Evolutionary conservation across 2,113 vertebrate species (phyloP).

Genomic region (Odontophorus gujanensis): DNA sequence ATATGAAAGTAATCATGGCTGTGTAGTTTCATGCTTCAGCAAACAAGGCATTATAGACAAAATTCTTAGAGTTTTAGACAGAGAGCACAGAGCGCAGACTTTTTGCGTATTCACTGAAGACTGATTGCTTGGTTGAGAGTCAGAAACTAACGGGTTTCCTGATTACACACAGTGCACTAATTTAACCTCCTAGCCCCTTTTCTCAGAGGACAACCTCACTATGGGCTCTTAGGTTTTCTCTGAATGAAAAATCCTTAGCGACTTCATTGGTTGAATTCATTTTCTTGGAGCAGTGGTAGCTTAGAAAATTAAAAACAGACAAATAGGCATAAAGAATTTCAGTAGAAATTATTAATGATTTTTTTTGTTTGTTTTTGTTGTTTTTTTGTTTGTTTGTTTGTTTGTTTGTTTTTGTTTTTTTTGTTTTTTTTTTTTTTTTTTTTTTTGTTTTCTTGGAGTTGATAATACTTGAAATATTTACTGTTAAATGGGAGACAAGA

Average conservation of each 20-base stretch:
- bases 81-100: neutral
- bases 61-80: neutral
- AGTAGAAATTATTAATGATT: neutral
- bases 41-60: neutral
- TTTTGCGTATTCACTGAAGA: neutral
- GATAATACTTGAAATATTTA: neutral
- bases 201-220: neutral
- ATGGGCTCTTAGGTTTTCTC: neutral
- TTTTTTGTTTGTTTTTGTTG: no score
- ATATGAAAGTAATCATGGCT: neutral
- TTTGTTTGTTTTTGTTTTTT: neutral
- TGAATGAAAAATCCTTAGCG: neutral
- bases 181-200: neutral
- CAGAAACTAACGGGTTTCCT: neutral
- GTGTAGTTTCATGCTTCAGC: neutral
- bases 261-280: neutral
- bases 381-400: neutral
- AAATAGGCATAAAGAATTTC: neutral
- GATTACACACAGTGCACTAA: accelerated
- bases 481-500: neutral
- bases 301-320: neutral
- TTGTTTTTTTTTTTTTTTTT: neutral
- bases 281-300: neutral
- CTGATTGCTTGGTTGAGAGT: neutral
- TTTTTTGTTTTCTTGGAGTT: neutral